Evolutionary conservation across 2,797 vertebrate genomes (phyloP).

Genomic region (Labeo calbasu): DNA sequence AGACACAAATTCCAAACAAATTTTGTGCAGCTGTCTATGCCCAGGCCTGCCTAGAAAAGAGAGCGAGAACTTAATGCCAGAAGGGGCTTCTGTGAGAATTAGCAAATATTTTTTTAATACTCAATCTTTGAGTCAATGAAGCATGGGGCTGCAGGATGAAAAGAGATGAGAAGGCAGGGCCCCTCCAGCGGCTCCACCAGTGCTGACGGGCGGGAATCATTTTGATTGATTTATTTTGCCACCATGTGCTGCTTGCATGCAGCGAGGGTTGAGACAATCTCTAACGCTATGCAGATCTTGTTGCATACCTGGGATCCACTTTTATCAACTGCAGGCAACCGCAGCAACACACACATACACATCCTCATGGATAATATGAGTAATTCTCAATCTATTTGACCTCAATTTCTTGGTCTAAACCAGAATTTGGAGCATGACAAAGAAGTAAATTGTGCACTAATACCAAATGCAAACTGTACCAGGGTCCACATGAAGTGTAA

Average conservation of each 20-base stretch:
- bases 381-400: constrained; percentile 35
- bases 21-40: constrained; percentile 78
- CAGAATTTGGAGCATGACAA: neutral
- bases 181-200: constrained; percentile 36
- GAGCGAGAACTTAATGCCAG: constrained; percentile 72
- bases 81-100: constrained; percentile 78
- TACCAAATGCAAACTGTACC: neutral
- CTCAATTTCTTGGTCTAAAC: constrained; percentile 1
- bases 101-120: constrained; percentile 76
- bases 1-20: constrained; percentile 92
- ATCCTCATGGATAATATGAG: constrained; percentile 28
- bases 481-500: neutral
- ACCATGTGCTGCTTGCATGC: constrained; percentile 45
- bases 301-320: constrained; percentile 62
- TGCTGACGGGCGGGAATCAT: constrained; percentile 53
- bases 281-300: constrained; percentile 43
- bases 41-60: constrained; percentile 80
- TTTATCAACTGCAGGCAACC: constrained; percentile 50
- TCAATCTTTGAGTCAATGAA: constrained; percentile 66
- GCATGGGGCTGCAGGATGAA: constrained; percentile 53
- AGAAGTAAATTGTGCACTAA: neutral
- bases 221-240: constrained; percentile 62
- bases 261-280: constrained; percentile 23
- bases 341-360: constrained; percentile 10
- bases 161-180: constrained; percentile 36